These are phyloP conservation scores for Aphelenchoides fujianensis DNA, from an alignment of 1,140 invertebrate species.

Conservation along the genomic window DNA sequence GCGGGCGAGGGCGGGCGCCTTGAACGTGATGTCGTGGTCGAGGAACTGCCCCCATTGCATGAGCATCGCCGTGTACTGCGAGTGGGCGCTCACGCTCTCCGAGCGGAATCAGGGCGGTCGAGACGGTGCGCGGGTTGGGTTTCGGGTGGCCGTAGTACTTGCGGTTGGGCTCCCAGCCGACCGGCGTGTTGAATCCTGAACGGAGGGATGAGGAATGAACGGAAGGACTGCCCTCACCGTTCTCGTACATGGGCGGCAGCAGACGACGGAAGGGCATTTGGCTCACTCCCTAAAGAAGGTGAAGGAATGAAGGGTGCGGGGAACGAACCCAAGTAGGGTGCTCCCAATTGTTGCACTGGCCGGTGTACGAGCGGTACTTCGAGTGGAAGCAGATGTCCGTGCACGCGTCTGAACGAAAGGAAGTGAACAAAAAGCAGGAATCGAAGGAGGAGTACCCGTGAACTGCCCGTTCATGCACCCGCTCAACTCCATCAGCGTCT, in stretches of 20 bases:
- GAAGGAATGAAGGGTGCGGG: no score
- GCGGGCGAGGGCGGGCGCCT: slow-evolving; percentile 83
- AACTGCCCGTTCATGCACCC: slow-evolving; percentile 56
- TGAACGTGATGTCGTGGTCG: slow-evolving; percentile 92
- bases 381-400: slow-evolving; percentile 59
- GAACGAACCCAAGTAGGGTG: slow-evolving; percentile 54
- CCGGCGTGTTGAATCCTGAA: slow-evolving; percentile 86
- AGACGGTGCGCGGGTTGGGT: slow-evolving; percentile 56
- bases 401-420: slow-evolving; percentile 52
- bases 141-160: slow-evolving; percentile 56
- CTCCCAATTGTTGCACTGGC: slow-evolving; percentile 60
- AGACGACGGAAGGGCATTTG: slow-evolving; percentile 81
- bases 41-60: slow-evolving; percentile 95
- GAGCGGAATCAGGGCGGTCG: slow-evolving; percentile 46
- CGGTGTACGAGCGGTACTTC: slow-evolving; percentile 52
- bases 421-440: no score
- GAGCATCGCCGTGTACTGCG: slow-evolving; percentile 70
- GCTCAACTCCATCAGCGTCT: slow-evolving; percentile 62
- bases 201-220: no score
- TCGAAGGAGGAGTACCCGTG: no score
- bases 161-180: slow-evolving; percentile 54
- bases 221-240: no score
- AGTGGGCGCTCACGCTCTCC: slow-evolving; percentile 35
- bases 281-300: slow-evolving; percentile 77
- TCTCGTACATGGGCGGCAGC: slow-evolving; percentile 86